phyloP scores from a whole-genome alignment of 1,140 invertebrate genomes.

The Vollenhovia emeryi region DNA sequence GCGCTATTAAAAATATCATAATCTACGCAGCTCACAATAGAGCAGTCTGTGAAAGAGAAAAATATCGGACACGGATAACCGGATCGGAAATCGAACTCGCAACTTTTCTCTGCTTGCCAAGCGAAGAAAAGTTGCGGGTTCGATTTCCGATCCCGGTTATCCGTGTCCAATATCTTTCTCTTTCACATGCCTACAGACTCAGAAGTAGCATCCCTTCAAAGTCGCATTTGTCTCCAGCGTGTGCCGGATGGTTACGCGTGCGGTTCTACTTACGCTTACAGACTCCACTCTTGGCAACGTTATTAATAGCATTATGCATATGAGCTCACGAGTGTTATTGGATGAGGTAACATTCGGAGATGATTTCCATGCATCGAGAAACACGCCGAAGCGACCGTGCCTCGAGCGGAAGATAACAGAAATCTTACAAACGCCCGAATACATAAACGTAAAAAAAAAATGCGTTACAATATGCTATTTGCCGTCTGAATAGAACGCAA shows the following conservation, averaged over 20 bases:
- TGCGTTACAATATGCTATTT: background rate
- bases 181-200: background rate
- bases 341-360: background rate
- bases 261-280: background rate
- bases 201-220: background rate
- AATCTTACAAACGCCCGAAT: background rate
- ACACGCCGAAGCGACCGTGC: background rate
- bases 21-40: background rate
- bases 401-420: background rate
- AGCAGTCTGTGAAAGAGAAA: no score
- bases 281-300: background rate
- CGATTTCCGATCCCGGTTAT: background rate
- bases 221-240: background rate
- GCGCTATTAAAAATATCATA: background rate
- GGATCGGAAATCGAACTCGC: no score
- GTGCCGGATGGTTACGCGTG: background rate
- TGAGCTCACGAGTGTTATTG: background rate
- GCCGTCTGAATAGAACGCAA: background rate
- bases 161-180: background rate
- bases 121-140: background rate
- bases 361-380: background rate
- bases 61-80: no score
- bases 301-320: constrained; percentile 9
- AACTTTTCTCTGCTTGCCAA: no score
- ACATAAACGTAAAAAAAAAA: background rate